Base-by-base conservation (phyloP, 1,140 invertebrate species). In the Ips typographus region DNA sequence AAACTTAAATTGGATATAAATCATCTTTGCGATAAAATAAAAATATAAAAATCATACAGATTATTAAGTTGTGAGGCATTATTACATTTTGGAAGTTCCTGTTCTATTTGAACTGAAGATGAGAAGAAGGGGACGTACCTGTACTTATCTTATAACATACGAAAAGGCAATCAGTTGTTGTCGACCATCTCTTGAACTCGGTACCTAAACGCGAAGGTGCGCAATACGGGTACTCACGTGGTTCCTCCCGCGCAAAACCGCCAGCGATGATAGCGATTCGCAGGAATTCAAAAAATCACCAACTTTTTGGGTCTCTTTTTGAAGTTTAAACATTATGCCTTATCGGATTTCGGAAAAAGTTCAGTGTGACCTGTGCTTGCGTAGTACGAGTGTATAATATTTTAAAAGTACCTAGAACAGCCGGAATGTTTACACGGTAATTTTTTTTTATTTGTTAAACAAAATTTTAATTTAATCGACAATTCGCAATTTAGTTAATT, bases 381-480 rank as follows among this genome's bases (percentile, higher is more conserved):
- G 49, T 41, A 2, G 56, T 37, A n/a, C 39, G 56, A 22, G 36
- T 63, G 59, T 59, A 2, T 36, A 55, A 6, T 55, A 22, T 55
- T 55, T 59, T 42, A 8, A 49, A 62, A 47, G 8, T 47, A 49
- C 36, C 43, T 4, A 62, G 40, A 40, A 5, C 5, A 62, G 60
- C 51, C 57, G 52, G 61, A 70, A 70, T 70, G 68, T 70, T 70
- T 70, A 70, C 68, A 70, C 68, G 68, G 68, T 70, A 70, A 70
- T 49, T 22, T 22, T 22, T 22, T 22, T 22, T 22, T 22, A 22
- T 22, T 22, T 22, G 22, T 22, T 22, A 22, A 22, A 22, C 22
- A 22, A 22, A 22, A 22, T 22, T 22, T 22, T 22, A 22, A 22
- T 22, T 22, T 22, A 22, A 22, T 22, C 22, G 22, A 22, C 22